These are phyloP conservation scores for Ceramica pisi DNA, from an alignment of 2,888 invertebrate genomes.

Conservation along the genomic window DNA sequence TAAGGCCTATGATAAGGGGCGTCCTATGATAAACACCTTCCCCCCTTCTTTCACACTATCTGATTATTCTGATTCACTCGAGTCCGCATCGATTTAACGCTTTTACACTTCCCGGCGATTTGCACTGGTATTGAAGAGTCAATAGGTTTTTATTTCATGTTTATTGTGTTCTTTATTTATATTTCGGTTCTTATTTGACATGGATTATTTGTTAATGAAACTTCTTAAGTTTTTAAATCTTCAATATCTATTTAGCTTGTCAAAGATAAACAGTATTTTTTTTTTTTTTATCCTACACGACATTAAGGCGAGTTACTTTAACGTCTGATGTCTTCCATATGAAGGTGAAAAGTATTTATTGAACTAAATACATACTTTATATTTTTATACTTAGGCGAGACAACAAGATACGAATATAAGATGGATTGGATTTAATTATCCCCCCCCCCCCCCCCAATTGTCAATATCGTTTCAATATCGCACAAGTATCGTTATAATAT, in stretches of 20 bases:
- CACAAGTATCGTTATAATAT: slow-evolving; percentile 42
- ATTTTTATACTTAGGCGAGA: background rate
- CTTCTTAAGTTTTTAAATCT: background rate
- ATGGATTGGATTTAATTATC: background rate
- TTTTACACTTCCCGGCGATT: slow-evolving; percentile 36
- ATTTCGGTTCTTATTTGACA: background rate
- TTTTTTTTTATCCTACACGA: background rate
- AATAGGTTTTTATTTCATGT: background rate
- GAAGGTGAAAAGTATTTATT: too few species aligned
- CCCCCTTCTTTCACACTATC: slow-evolving; percentile 82
- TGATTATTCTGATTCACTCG: slow-evolving; percentile 72
- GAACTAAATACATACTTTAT: background rate
- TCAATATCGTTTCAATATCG: slow-evolving; percentile 37
- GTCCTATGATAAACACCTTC: slow-evolving; percentile 80
- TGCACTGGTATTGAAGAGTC: slow-evolving; percentile 7
- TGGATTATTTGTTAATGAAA: background rate
- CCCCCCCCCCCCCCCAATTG: background rate
- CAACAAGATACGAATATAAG: background rate
- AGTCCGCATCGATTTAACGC: slow-evolving; percentile 63
- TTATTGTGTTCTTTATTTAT: background rate
- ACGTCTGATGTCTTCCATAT: background rate
- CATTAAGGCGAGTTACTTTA: background rate
- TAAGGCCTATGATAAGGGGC: slow-evolving; percentile 81
- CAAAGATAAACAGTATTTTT: background rate
- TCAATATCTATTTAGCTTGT: background rate